Evolutionary conservation across 1,140 invertebrate species (phyloP).

Genomic region (Conus betulinus): DNA sequence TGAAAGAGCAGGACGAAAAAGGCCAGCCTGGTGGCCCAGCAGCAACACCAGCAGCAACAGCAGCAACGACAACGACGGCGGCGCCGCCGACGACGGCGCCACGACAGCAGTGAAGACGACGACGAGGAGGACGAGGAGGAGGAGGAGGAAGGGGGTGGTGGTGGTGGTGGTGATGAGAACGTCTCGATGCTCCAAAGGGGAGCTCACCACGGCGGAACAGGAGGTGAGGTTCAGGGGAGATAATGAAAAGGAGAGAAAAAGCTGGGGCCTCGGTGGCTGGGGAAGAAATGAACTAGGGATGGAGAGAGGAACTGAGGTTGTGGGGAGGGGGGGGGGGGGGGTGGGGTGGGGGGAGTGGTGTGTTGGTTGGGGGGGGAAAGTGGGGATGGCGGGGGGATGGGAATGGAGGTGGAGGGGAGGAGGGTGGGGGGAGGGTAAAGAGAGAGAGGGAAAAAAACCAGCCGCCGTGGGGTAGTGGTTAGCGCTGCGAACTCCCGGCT

Average conservation of each 20-base stretch:
- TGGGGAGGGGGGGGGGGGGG: neutral
- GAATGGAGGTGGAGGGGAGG: neutral
- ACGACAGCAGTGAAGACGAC: neutral
- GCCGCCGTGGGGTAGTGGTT: too few relatives aligned
- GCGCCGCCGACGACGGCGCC: neutral
- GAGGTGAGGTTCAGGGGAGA: constrained; percentile 16
- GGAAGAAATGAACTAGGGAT: neutral
- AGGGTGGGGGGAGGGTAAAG: too few relatives aligned
- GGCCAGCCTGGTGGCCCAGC: constrained; percentile 29
- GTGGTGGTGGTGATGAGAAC: constrained; percentile 41
- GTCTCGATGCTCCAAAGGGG: constrained; percentile 44
- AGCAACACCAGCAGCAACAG: constrained; percentile 2
- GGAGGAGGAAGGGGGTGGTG: constrained; percentile 32
- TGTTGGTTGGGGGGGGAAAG: neutral
- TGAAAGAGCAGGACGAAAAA: constrained; percentile 53
- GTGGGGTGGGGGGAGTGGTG: neutral
- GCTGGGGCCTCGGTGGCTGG: neutral
- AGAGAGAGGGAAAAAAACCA: too few relatives aligned
- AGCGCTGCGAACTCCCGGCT: too few relatives aligned
- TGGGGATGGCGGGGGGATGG: neutral
- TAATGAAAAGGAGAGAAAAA: neutral
- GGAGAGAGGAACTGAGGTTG: neutral
- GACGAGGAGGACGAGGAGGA: neutral
- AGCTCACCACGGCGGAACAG: constrained; percentile 75
- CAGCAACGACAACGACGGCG: neutral